Evolutionary conservation across 2,797 vertebrate genomes (phyloP).

Genomic region (Semotilus atromaculatus): DNA sequence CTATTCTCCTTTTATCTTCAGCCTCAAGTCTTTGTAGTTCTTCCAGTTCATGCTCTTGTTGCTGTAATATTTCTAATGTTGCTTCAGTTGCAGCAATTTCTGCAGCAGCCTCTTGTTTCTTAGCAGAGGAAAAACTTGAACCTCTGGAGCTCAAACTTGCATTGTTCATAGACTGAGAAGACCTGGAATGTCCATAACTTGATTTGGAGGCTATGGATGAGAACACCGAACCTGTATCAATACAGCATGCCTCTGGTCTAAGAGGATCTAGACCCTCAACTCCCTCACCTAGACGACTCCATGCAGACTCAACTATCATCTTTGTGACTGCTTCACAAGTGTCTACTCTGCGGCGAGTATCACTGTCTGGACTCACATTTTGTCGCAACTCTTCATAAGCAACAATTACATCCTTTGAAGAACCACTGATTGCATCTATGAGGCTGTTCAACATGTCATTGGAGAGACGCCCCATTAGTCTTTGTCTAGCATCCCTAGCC

Average conservation of each 20-base stretch:
- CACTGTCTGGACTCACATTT: background rate
- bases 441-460: too few species aligned
- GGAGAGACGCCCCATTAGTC: too few species aligned
- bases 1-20: background rate
- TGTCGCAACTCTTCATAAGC: background rate
- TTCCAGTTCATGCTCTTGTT: background rate
- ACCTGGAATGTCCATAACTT: background rate
- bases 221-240: background rate
- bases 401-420: too few species aligned
- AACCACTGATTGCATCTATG: too few species aligned
- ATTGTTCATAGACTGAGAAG: background rate
- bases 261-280: background rate
- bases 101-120: background rate
- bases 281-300: background rate
- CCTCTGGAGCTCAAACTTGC: background rate
- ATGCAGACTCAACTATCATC: background rate
- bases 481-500: too few species aligned
- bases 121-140: background rate
- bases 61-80: background rate
- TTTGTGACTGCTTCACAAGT: background rate
- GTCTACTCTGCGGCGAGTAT: background rate
- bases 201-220: background rate
- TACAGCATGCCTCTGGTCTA: background rate
- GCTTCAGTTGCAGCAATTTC: background rate
- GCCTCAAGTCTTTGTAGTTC: background rate